Conservation (phyloP, 2,113 vertebrate genomes). For the Mesitornis unicolor region DNA sequence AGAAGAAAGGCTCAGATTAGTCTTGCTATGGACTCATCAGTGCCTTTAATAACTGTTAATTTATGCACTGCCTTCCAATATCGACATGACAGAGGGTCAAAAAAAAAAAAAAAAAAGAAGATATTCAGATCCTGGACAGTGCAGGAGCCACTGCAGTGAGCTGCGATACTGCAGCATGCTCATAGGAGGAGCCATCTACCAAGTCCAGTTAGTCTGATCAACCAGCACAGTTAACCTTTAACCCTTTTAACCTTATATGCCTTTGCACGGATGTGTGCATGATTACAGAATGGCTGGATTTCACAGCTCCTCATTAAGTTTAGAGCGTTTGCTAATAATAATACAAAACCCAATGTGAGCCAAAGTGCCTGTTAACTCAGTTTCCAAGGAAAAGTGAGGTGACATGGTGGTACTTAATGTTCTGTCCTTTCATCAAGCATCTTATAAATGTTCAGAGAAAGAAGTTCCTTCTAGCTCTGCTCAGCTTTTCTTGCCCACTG, state of each 20-base stretch:
- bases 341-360: neutral
- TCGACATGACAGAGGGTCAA: too few relatives aligned
- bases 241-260: too few relatives aligned
- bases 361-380: neutral
- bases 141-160: neutral
- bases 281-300: neutral
- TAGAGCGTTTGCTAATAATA: neutral
- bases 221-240: neutral
- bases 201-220: neutral
- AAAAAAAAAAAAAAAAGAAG: neutral
- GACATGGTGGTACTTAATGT: neutral
- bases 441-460: neutral
- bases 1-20: neutral
- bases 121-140: neutral
- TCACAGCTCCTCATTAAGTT: neutral
- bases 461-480: neutral
- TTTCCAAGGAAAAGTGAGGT: neutral
- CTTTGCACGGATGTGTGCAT: accelerated
- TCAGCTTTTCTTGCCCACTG: neutral
- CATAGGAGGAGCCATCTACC: neutral
- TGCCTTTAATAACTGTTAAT: neutral
- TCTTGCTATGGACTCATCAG: neutral
- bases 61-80: neutral
- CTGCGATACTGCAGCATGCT: neutral
- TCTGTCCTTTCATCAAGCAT: neutral